These are phyloP conservation scores for Lateolabrax maculatus DNA, from an alignment of 2,797 vertebrate genomes.

Conservation along the genomic window DNA sequence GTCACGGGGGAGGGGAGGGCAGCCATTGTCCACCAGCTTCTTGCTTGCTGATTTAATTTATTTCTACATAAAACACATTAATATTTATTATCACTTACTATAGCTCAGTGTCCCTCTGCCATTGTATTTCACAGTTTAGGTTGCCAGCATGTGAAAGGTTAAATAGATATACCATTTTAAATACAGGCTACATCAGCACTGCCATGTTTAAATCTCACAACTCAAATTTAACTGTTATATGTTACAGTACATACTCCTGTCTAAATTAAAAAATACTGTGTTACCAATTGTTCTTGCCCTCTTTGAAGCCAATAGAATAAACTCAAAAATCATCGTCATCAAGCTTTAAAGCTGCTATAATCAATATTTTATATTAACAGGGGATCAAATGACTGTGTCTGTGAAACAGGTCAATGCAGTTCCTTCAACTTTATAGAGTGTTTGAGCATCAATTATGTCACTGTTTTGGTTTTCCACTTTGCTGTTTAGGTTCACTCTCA, in stretches of 20 bases:
- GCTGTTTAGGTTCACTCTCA: background rate
- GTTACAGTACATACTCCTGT: background rate
- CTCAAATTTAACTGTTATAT: too few relatives aligned
- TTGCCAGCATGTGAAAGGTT: background rate
- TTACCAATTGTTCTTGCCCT: too few relatives aligned
- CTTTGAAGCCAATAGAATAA: too few relatives aligned
- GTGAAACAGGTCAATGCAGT: background rate
- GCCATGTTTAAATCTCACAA: background rate
- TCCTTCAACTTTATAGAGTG: too few relatives aligned
- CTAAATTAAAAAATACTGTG: too few relatives aligned
- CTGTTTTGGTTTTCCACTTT: background rate
- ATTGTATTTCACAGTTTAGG: background rate
- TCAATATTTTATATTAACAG: background rate
- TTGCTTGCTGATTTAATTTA: constrained; percentile 21
- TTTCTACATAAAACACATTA: background rate
- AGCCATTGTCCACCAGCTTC: constrained; percentile 37
- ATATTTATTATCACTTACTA: background rate
- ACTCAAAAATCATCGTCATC: background rate
- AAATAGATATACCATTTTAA: background rate
- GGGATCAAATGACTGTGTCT: background rate
- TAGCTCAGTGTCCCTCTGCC: background rate
- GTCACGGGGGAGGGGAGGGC: constrained; percentile 38
- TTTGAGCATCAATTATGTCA: background rate
- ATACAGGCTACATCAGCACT: background rate
- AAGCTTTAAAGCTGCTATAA: background rate